phyloP scores from a whole-genome alignment of 2,888 invertebrate genomes.

The Luperina nickerlii region DNA sequence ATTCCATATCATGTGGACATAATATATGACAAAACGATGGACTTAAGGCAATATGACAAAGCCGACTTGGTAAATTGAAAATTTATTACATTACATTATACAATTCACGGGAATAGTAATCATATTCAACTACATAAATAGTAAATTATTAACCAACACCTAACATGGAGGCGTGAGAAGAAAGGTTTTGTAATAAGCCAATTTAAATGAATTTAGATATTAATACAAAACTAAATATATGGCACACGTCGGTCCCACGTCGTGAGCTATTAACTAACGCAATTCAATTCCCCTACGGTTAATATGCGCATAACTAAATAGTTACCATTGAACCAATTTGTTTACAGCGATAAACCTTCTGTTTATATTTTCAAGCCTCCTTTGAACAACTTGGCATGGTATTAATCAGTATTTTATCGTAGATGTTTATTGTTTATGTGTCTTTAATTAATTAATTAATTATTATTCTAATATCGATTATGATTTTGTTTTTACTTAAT shows the following conservation, averaged over 20 bases:
- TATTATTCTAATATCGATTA: too few species aligned
- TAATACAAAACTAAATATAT: conserved; percentile 70
- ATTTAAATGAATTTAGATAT: conserved; percentile 78
- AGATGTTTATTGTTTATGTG: conserved; percentile 31
- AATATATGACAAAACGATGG: conserved; percentile 48
- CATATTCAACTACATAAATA: conserved; percentile 64
- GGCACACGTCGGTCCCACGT: conserved; percentile 66
- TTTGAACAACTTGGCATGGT: conserved; percentile 51
- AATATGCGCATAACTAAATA: conserved; percentile 80
- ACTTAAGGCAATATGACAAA: conserved; percentile 43
- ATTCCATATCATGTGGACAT: conserved; percentile 16
- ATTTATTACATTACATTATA: conserved; percentile 53
- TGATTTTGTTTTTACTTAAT: too few species aligned
- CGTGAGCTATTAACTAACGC: conserved; percentile 73
- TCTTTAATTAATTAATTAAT: too few species aligned
- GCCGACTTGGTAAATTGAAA: conserved; percentile 47
- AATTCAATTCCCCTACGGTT: conserved; percentile 73
- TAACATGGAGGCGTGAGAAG: conserved; percentile 69
- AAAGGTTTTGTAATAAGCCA: conserved; percentile 74
- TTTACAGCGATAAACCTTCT: conserved; percentile 74
- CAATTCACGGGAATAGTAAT: conserved; percentile 47
- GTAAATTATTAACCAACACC: conserved; percentile 73
- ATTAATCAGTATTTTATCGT: conserved; percentile 53
- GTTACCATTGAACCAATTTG: conserved; percentile 78
- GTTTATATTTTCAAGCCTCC: conserved; percentile 62